Percentiles rank a stretch among this genome's conserved stretches.
Conservation (phyloP, 1,140 invertebrate species). For the Bombus polaris region DNA sequence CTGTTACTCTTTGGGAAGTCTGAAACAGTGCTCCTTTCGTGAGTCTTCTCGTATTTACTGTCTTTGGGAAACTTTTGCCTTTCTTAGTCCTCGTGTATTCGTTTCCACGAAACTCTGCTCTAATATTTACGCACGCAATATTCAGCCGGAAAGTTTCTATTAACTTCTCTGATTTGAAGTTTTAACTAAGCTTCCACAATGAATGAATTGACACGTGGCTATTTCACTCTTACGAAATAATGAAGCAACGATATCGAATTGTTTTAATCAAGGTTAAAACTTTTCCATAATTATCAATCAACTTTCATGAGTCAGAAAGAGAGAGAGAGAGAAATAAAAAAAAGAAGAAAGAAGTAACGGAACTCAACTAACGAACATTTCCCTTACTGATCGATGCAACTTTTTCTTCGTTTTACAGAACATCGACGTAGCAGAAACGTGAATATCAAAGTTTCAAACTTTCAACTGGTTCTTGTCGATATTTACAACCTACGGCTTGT, state of each 20-base stretch:
- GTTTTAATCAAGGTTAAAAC: not conserved
- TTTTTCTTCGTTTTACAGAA: no score
- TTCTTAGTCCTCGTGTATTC: not conserved
- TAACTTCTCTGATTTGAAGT: constrained; percentile 42
- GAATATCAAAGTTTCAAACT: not conserved
- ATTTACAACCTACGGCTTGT: not conserved
- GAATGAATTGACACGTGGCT: constrained; percentile 30
- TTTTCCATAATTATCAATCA: not conserved
- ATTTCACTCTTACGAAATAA: constrained; percentile 19
- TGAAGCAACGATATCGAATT: not conserved
- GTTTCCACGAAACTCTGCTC: constrained; percentile 6
- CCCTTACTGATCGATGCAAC: not conserved
- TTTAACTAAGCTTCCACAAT: constrained; percentile 24
- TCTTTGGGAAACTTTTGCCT: constrained; percentile 13
- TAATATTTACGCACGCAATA: constrained; percentile 44
- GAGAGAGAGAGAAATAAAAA: not conserved
- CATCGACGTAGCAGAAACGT: not conserved
- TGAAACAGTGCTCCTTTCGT: not conserved
- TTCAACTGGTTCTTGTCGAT: not conserved
- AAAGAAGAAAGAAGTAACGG: not conserved
- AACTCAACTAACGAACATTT: not conserved
- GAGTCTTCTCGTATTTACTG: not conserved
- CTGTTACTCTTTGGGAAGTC: not conserved
- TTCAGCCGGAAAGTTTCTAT: constrained; percentile 30
- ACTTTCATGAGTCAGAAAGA: not conserved